A percentile compares a stretch with the other conserved stretches of the same genome.
These are phyloP conservation scores for Patella caerulea DNA, from an alignment of 2,888 invertebrate genomes.

Conservation along the genomic window DNA sequence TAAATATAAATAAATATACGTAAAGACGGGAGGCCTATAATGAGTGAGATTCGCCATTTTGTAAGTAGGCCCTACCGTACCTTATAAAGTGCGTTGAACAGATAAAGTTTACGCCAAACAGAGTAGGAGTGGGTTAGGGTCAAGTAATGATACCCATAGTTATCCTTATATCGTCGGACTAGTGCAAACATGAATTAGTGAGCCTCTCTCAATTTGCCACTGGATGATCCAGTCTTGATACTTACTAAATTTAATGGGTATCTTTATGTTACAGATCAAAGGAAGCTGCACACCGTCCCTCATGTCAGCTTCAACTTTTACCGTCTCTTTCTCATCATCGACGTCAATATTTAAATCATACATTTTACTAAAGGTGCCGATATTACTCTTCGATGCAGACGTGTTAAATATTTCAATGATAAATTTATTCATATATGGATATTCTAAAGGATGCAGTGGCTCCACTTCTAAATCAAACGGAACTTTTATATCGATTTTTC, in stretches of 20 bases:
- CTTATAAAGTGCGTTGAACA: too few species aligned
- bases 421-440: neutral
- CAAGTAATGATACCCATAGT: too few species aligned
- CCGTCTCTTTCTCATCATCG: neutral
- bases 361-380: neutral
- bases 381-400: neutral
- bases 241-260: slow-evolving; percentile 1
- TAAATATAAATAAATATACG: too few species aligned
- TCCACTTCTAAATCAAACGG: neutral
- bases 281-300: neutral
- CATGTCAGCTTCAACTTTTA: neutral
- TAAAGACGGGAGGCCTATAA: too few species aligned
- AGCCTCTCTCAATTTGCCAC: too few species aligned
- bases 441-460: neutral
- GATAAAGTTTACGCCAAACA: too few species aligned
- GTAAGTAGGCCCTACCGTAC: too few species aligned
- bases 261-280: neutral
- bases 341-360: neutral
- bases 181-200: too few species aligned
- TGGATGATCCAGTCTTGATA: too few species aligned
- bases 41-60: too few species aligned
- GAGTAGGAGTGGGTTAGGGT: too few species aligned
- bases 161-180: too few species aligned
- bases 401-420: neutral
- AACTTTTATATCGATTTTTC: neutral